Conservation (phyloP, 2,888 invertebrate species). For the Eumacrocentrus americanus region DNA sequence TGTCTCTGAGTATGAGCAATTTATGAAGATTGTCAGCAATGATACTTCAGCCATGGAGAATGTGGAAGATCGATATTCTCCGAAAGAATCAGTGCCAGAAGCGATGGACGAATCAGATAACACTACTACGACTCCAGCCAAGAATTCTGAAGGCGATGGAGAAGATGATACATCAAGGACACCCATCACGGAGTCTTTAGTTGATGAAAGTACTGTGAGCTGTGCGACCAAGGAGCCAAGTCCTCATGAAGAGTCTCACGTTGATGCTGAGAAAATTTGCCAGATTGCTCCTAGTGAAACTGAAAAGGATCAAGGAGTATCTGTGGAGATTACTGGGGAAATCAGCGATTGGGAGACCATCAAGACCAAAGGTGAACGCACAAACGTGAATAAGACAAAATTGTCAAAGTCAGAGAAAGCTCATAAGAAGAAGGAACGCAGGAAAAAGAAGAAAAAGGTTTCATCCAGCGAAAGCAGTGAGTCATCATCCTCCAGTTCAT, state of each 20-base stretch:
- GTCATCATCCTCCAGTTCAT: constrained; percentile 34
- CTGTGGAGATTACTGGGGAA: constrained; percentile 4
- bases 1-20: constrained; percentile 66
- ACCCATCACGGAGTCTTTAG: not conserved
- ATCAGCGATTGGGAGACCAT: constrained; percentile 53
- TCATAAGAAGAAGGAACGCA: constrained; percentile 4
- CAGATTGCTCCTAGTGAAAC: constrained; percentile 28
- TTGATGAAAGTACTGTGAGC: not conserved
- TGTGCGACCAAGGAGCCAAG: not conserved
- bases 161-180: not conserved
- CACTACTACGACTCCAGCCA: not conserved
- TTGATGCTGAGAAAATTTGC: not conserved
- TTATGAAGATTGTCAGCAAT: constrained; percentile 65
- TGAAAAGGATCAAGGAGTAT: constrained; percentile 28
- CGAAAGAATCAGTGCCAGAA: not conserved
- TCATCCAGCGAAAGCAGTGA: constrained; percentile 37
- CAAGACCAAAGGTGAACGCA: constrained; percentile 49
- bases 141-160: not conserved
- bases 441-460: constrained; percentile 15
- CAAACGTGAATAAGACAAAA: constrained; percentile 42
- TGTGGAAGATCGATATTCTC: constrained; percentile 24
- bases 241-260: not conserved
- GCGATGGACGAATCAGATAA: not conserved
- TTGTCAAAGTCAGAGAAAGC: not conserved
- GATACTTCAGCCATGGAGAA: constrained; percentile 20